Evolutionary conservation across 2,888 invertebrate genomes (phyloP).

Genomic region (Aporophyla nigra): DNA sequence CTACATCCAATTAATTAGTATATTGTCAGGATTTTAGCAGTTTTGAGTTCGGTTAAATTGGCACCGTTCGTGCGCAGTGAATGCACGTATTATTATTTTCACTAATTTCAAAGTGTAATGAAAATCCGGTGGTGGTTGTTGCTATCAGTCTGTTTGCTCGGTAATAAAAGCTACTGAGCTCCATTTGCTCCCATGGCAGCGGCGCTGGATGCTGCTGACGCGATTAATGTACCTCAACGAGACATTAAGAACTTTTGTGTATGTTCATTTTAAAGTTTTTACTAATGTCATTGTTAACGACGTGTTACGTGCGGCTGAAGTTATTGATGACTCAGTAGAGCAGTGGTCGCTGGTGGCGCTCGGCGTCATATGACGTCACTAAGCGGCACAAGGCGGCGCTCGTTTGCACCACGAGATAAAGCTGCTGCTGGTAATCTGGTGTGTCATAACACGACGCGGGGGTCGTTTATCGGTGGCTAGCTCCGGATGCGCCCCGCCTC

Average conservation of each 20-base stretch:
- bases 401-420: conserved; percentile 42
- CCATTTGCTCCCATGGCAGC: background rate
- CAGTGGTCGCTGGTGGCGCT: background rate
- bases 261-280: background rate
- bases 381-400: conserved; percentile 3
- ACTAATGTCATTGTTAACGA: background rate
- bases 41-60: background rate
- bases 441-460: conserved; percentile 48
- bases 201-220: background rate
- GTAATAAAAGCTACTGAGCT: background rate
- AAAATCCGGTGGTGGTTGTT: background rate
- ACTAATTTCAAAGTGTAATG: background rate
- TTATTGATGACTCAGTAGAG: background rate
- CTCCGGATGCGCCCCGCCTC: conserved; percentile 35
- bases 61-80: background rate
- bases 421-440: conserved; percentile 52
- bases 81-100: background rate
- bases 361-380: background rate
- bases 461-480: conserved; percentile 42
- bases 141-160: background rate
- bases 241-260: background rate
- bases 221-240: too few species aligned
- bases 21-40: background rate
- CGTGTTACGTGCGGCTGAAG: background rate
- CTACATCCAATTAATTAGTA: background rate